Conservation (phyloP, 23 tunicate species). For the Trididemnum clinides region DNA sequence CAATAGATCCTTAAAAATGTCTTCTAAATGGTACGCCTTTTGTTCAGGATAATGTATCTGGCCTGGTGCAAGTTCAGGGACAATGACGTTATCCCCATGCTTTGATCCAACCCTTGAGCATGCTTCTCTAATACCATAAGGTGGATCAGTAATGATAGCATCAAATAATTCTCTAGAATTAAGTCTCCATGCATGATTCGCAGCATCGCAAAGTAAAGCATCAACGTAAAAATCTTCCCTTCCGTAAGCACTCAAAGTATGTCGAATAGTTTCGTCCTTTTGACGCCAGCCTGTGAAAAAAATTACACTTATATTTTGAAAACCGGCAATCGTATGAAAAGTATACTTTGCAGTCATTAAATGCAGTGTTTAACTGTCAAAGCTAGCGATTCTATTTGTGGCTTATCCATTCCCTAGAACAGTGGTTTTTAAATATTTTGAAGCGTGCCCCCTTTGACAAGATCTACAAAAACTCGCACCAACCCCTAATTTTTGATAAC, state of each 20-base stretch:
- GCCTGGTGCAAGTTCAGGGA: conserved; percentile 46
- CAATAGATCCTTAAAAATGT: conserved; percentile 88
- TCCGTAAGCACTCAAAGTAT: conserved; percentile 66
- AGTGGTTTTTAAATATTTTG: too few species aligned
- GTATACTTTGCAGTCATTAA: too few species aligned
- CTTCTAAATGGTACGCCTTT: conserved; percentile 81
- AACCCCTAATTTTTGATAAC: too few species aligned
- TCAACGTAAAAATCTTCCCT: conserved; percentile 65
- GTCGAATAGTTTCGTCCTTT: conserved; percentile 80
- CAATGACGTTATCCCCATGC: not conserved
- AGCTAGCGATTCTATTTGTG: too few species aligned
- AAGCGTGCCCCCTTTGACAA: too few species aligned
- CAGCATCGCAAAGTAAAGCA: conserved; percentile 76
- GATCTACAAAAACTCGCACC: too few species aligned
- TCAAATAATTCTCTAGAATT: conserved; percentile 64
- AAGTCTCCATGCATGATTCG: conserved; percentile 67
- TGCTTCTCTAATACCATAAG: conserved; percentile 96
- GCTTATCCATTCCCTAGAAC: too few species aligned
- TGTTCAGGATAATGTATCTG: conserved; percentile 85
- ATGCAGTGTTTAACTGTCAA: too few species aligned
- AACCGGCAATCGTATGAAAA: too few species aligned
- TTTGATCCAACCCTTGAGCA: conserved; percentile 75
- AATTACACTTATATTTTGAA: too few species aligned
- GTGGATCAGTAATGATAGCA: conserved; percentile 98
- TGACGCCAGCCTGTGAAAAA: conserved; percentile 41